A percentile compares a stretch with the other conserved stretches of the same genome.
phyloP scores from a whole-genome alignment of 2,888 invertebrate genomes.

The Cephus rjabovi region DNA sequence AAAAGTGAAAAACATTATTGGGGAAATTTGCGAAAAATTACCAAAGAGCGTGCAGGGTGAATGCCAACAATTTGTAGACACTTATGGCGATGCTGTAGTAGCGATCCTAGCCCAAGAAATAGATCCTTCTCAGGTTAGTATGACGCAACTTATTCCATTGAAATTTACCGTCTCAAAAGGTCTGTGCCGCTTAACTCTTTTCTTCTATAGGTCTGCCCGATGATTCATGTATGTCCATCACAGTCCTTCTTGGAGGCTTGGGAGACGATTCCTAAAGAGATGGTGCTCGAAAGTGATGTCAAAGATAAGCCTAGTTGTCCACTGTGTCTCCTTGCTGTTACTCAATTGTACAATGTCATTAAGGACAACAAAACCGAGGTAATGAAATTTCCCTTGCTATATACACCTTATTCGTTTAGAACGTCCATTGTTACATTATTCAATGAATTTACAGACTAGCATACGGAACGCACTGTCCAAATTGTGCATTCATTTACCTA shows the following conservation, averaged over 20 bases:
- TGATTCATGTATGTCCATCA: conserved; percentile 76
- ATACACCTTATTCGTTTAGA: not conserved
- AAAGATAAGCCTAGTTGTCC: conserved; percentile 80
- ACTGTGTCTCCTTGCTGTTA: conserved; percentile 85
- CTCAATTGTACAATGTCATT: conserved; percentile 79
- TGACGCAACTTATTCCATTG: not conserved
- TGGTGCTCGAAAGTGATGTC: conserved; percentile 67
- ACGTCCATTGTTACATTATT: not conserved
- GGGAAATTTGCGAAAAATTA: conserved; percentile 77
- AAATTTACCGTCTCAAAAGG: not conserved
- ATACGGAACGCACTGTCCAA: conserved; percentile 78
- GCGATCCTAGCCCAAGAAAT: conserved; percentile 83
- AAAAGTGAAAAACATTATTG: conserved; percentile 76
- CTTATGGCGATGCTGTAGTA: conserved; percentile 84
- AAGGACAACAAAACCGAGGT: conserved; percentile 83
- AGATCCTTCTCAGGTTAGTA: conserved; percentile 77
- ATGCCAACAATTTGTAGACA: conserved; percentile 81
- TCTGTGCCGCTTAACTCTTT: conserved; percentile 25
- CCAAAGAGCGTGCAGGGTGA: conserved; percentile 73
- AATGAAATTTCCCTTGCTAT: conserved; percentile 18
- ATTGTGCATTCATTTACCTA: conserved; percentile 78
- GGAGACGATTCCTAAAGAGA: conserved; percentile 61
- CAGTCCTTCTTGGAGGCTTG: conserved; percentile 64
- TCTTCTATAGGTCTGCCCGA: conserved; percentile 75
- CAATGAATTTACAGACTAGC: conserved; percentile 69